Conservation (phyloP, 1,140 invertebrate species). For the Heliconius himera region DNA sequence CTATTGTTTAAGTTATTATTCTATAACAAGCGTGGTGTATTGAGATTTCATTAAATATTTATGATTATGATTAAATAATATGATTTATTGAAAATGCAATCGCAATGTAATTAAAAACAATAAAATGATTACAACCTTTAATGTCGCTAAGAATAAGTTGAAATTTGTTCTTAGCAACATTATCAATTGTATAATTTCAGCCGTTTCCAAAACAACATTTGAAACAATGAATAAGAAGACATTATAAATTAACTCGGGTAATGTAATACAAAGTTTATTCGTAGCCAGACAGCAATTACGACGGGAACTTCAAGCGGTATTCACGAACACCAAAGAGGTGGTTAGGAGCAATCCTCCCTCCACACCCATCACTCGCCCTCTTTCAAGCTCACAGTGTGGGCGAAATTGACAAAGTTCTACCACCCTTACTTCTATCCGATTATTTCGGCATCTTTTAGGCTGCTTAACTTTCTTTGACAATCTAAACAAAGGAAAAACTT, state of each 20-base stretch:
- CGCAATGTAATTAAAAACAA: too few relatives aligned
- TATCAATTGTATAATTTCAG: slow-evolving; percentile 50
- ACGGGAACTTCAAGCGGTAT: slow-evolving; percentile 74
- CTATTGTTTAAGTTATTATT: slow-evolving; percentile 40
- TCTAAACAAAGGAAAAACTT: slow-evolving; percentile 45
- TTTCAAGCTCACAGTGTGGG: slow-evolving; percentile 58
- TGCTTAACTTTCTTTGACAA: slow-evolving; percentile 62
- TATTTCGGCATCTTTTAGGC: slow-evolving; percentile 67
- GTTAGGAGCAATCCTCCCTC: slow-evolving; percentile 42
- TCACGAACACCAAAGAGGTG: slow-evolving; percentile 67
- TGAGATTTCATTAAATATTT: not conserved
- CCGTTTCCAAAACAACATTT: slow-evolving; percentile 65
- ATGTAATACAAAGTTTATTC: slow-evolving; percentile 80
- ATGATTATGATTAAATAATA: slow-evolving; percentile 2
- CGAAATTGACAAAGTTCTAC: slow-evolving; percentile 70
- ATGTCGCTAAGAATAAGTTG: not conserved
- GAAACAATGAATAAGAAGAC: slow-evolving; percentile 70
- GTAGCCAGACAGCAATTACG: slow-evolving; percentile 78
- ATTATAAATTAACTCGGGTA: slow-evolving; percentile 77
- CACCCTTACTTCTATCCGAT: slow-evolving; percentile 63
- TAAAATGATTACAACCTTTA: too few relatives aligned
- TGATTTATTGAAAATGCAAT: not conserved
- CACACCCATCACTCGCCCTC: slow-evolving; percentile 53
- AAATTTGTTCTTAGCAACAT: slow-evolving; percentile 29
- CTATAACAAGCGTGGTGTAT: slow-evolving; percentile 25